phyloP scores from a whole-genome alignment of 2,888 invertebrate genomes.

The Listrodromus nycthemerus region DNA sequence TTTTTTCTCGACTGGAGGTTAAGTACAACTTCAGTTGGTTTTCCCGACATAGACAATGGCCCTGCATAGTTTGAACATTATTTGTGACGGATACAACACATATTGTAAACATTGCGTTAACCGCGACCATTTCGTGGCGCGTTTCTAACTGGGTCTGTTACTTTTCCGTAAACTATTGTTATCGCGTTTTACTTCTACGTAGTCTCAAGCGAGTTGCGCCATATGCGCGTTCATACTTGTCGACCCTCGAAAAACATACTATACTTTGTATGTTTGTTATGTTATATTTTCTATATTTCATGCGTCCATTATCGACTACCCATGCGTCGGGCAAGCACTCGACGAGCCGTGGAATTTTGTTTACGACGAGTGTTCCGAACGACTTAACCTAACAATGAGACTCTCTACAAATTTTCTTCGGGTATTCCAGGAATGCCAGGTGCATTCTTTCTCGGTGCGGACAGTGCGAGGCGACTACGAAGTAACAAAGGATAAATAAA shows the following conservation, averaged over 20 bases:
- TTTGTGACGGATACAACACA: too few species aligned
- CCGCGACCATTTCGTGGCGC: too few species aligned
- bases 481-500: neutral
- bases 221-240: neutral
- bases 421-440: constrained; percentile 43
- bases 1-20: neutral
- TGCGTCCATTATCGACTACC: neutral
- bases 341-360: neutral
- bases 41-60: neutral
- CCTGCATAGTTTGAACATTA: too few species aligned
- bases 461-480: too few species aligned
- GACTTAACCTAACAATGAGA: neutral
- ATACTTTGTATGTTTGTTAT: neutral
- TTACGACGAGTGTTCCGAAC: neutral
- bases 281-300: constrained; percentile 15
- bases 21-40: neutral
- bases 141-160: too few species aligned
- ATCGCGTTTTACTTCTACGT: neutral
- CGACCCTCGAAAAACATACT: neutral
- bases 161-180: neutral
- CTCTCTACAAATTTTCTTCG: neutral
- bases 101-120: too few species aligned
- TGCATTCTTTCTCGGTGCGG: neutral
- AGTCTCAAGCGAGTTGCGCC: neutral
- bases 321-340: neutral